Evolutionary conservation across 2,113 vertebrate species (phyloP).

Genomic region (Empidonax alnorum): DNA sequence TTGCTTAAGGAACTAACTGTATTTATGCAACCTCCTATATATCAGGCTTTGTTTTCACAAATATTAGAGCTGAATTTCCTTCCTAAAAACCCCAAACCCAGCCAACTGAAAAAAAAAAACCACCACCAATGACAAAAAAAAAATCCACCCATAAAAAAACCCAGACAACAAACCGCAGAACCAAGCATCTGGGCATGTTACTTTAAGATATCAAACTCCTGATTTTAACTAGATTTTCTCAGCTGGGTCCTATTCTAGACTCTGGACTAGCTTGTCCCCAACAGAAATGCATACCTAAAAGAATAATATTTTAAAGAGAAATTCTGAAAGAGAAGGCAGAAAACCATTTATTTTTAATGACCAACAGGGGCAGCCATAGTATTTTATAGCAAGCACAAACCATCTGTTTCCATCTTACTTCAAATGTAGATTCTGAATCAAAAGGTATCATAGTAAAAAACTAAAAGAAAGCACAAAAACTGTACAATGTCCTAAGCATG

Average conservation of each 20-base stretch:
- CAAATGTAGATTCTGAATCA: background rate
- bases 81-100: background rate
- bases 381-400: background rate
- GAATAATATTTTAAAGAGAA: background rate
- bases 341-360: background rate
- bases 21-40: background rate
- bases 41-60: background rate
- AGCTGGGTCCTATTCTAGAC: background rate
- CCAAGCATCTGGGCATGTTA: background rate
- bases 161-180: background rate
- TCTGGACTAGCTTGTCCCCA: background rate
- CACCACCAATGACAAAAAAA: background rate
- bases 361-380: background rate
- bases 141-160: accelerated
- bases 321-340: background rate
- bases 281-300: background rate
- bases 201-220: background rate
- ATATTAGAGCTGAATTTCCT: background rate
- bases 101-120: background rate
- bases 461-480: background rate
- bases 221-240: background rate
- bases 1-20: background rate
- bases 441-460: background rate
- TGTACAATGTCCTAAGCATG: background rate
- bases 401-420: background rate